A percentile compares a stretch with the other conserved stretches of the same genome.
Evolutionary conservation across 2,113 vertebrate genomes (phyloP).

Genomic region (Thryonomys swinderianus): DNA sequence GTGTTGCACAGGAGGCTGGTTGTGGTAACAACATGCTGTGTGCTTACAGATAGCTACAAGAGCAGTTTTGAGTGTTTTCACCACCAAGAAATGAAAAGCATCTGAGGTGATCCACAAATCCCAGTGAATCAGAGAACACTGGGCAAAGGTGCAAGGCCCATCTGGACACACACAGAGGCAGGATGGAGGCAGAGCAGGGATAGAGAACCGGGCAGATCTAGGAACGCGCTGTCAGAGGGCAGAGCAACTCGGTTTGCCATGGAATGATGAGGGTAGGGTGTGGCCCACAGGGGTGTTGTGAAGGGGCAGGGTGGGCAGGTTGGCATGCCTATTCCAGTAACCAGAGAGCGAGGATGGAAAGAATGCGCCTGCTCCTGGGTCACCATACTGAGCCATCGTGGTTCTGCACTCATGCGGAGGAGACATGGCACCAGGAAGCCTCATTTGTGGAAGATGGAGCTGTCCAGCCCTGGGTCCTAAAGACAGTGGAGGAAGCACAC

Average conservation of each 20-base stretch:
- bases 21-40: not conserved
- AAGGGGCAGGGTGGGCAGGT: not conserved
- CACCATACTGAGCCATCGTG: not conserved
- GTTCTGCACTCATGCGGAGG: not conserved
- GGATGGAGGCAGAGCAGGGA: not conserved
- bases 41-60: not conserved
- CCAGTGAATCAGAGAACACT: not conserved
- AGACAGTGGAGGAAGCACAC: rapidly evolving
- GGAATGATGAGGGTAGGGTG: not conserved
- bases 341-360: not conserved
- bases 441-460: not conserved
- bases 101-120: not conserved
- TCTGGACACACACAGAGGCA: too few species aligned
- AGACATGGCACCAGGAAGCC: not conserved
- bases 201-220: not conserved
- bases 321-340: not conserved
- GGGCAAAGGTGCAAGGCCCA: too few species aligned
- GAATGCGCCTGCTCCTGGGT: not conserved
- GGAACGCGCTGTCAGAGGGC: not conserved
- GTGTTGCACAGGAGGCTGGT: not conserved
- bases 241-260: not conserved
- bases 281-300: not conserved
- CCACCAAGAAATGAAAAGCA: not conserved
- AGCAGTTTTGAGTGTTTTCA: not conserved
- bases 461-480: not conserved